Evolutionary conservation across 2,797 vertebrate genomes (phyloP).

Genomic region (Karalla daura): DNA sequence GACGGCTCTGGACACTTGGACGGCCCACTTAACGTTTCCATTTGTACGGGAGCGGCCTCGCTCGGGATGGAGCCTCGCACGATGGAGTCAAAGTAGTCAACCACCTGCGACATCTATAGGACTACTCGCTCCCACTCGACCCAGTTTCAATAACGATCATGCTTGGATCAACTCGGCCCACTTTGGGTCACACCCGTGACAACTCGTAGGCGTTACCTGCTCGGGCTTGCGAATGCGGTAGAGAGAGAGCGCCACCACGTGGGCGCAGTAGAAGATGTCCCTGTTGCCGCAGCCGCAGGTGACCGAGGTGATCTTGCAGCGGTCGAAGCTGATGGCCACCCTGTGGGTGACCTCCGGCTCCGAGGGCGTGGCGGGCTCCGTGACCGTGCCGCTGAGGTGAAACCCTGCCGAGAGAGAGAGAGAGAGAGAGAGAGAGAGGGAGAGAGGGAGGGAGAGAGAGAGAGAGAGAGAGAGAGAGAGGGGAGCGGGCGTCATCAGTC

Average conservation of each 20-base stretch:
- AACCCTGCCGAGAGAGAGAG: constrained; percentile 85
- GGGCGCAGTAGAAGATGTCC: constrained; percentile 99
- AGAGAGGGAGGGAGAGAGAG: constrained; percentile 41
- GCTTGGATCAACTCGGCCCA: too few relatives aligned
- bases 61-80: too few relatives aligned
- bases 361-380: constrained; percentile 88
- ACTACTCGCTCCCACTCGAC: too few relatives aligned
- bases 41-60: too few relatives aligned
- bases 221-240: constrained; percentile 98
- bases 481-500: constrained; percentile 10
- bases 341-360: constrained; percentile 95
- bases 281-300: constrained; percentile 97
- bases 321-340: constrained; percentile 99
- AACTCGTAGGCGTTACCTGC: constrained; percentile 83
- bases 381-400: constrained; percentile 97
- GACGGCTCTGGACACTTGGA: not conserved
- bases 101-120: too few relatives aligned
- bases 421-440: not conserved
- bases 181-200: not conserved
- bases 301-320: constrained; percentile 99
- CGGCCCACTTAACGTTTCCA: not conserved
- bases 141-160: too few relatives aligned
- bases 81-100: too few relatives aligned
- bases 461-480: constrained; percentile 11
- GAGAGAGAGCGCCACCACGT: constrained; percentile 97